Conservation (phyloP, 2,113 vertebrate genomes). For the Macrotis lagotis region DNA sequence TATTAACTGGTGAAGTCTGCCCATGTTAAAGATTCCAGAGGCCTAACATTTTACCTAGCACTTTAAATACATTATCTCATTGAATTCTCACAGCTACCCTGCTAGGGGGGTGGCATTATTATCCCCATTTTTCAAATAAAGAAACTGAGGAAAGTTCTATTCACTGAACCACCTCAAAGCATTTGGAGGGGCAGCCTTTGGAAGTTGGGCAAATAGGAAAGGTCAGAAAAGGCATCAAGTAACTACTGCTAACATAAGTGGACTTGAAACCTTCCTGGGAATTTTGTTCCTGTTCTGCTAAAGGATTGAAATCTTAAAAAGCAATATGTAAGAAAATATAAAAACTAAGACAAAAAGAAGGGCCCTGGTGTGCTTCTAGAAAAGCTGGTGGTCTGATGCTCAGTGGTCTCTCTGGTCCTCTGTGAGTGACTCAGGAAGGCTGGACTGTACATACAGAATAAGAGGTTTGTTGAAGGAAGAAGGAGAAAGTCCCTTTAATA, state of each 20-base stretch:
- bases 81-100: not conserved
- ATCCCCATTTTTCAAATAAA: not conserved
- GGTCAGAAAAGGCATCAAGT: not conserved
- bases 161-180: not conserved
- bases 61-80: not conserved
- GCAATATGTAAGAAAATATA: not conserved
- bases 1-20: not conserved
- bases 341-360: not conserved
- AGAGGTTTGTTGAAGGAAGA: not conserved
- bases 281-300: not conserved
- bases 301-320: not conserved
- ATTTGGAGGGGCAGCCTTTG: not conserved
- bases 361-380: not conserved
- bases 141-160: not conserved
- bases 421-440: not conserved
- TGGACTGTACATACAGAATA: not conserved
- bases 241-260: not conserved
- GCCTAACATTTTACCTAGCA: not conserved
- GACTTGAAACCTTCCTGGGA: not conserved
- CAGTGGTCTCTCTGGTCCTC: not conserved
- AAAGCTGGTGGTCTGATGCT: not conserved
- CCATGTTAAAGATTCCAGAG: fast-evolving
- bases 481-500: not conserved
- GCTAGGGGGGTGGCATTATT: not conserved
- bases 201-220: too few species aligned